phyloP scores from a whole-genome alignment of 2,888 invertebrate species.

The Dasypogon diadema region DNA sequence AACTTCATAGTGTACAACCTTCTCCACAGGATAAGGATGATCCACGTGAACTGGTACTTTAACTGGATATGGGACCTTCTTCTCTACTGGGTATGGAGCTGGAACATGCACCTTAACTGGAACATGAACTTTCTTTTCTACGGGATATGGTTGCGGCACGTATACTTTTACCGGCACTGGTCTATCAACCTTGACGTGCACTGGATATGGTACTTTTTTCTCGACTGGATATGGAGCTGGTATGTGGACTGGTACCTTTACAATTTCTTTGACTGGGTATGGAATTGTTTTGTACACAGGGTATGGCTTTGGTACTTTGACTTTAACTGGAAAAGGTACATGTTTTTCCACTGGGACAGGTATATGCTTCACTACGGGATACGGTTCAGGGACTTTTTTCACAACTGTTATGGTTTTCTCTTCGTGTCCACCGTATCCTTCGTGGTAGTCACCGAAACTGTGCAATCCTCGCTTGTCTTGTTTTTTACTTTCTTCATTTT shows the following conservation, averaged over 20 bases:
- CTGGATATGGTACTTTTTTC: slow-evolving; percentile 81
- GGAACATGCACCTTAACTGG: slow-evolving; percentile 81
- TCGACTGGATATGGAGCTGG: slow-evolving; percentile 84
- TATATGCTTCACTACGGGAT: slow-evolving; percentile 77
- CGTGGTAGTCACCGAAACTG: slow-evolving; percentile 69
- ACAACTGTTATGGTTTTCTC: slow-evolving; percentile 80
- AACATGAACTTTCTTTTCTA: slow-evolving; percentile 78
- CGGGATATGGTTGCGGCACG: slow-evolving; percentile 75
- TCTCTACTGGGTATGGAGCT: slow-evolving; percentile 79
- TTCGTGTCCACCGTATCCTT: slow-evolving; percentile 68
- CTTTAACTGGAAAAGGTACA: slow-evolving; percentile 74
- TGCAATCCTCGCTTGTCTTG: slow-evolving; percentile 82
- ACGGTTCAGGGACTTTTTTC: slow-evolving; percentile 79
- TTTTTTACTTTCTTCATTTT: slow-evolving; percentile 73
- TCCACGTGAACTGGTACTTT: slow-evolving; percentile 82
- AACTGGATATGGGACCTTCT: slow-evolving; percentile 75
- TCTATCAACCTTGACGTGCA: slow-evolving; percentile 79
- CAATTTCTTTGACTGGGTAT: slow-evolving; percentile 81
- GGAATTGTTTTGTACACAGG: slow-evolving; percentile 79
- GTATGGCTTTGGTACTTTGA: slow-evolving; percentile 78
- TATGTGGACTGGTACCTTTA: slow-evolving; percentile 83
- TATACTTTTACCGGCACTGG: slow-evolving; percentile 82
- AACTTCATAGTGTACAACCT: slow-evolving; percentile 80
- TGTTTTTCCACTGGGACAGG: slow-evolving; percentile 74
- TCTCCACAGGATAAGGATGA: slow-evolving; percentile 80